Evolutionary conservation across 2,888 invertebrate genomes (phyloP).

Genomic region (Augiades crinisus): DNA sequence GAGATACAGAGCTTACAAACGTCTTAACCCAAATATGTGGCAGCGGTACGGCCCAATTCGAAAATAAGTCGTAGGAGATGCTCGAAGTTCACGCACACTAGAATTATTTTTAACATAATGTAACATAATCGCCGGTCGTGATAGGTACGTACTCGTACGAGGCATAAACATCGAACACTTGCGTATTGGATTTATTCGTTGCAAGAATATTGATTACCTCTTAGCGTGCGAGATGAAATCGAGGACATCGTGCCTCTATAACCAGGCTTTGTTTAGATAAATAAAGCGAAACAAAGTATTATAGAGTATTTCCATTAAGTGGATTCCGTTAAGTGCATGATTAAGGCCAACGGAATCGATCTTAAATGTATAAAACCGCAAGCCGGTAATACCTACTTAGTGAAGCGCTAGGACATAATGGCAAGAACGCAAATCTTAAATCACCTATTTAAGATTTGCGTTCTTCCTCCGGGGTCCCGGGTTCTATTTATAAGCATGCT

Average conservation of each 20-base stretch:
- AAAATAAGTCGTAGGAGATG: conserved; percentile 16
- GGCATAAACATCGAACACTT: conserved; percentile 10
- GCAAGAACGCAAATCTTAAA: too few relatives aligned
- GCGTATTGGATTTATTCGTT: conserved; percentile 7
- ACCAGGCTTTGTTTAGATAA: conserved; percentile 20
- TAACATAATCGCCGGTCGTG: background rate
- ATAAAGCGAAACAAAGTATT: conserved; percentile 14
- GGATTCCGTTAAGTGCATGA: conserved; percentile 17
- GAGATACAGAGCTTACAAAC: conserved; percentile 11
- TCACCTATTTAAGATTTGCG: too few relatives aligned
- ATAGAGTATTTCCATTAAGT: background rate
- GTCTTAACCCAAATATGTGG: conserved; percentile 22
- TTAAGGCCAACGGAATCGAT: conserved; percentile 7
- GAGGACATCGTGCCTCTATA: conserved; percentile 19
- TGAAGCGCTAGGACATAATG: too few relatives aligned
- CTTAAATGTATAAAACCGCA: background rate
- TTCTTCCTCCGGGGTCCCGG: too few relatives aligned
- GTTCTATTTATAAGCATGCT: too few relatives aligned
- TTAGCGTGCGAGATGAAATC: conserved; percentile 18
- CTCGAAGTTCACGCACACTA: conserved; percentile 1
- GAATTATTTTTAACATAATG: conserved; percentile 7
- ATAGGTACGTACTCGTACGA: background rate
- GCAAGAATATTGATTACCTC: conserved; percentile 20
- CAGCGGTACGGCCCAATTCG: conserved; percentile 13
- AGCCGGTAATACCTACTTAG: too few relatives aligned